A percentile compares a stretch with the other conserved stretches of the same genome.
phyloP scores from a whole-genome alignment of 2,113 vertebrate genomes.

The Catagonus wagneri region DNA sequence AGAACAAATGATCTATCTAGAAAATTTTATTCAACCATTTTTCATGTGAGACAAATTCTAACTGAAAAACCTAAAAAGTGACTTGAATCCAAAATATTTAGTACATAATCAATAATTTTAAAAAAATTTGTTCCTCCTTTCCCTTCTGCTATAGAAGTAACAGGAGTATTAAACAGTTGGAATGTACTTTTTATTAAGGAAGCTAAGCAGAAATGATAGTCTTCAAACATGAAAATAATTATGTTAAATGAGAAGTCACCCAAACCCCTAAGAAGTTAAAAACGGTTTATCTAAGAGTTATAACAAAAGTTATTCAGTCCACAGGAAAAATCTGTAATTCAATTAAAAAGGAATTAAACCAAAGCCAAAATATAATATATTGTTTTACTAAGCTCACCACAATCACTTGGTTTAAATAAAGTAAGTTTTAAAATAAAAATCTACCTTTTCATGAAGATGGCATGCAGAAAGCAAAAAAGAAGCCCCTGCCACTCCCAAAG shows the following conservation, averaged over 20 bases:
- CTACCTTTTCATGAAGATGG: background rate
- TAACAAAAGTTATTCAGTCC: constrained; percentile 27
- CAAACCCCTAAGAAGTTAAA: constrained; percentile 26
- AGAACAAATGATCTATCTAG: constrained; percentile 30
- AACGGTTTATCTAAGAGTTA: background rate
- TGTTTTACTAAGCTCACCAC: constrained; percentile 42
- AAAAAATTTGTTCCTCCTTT: constrained; percentile 15
- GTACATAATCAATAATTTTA: constrained; percentile 34
- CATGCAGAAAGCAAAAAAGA: background rate
- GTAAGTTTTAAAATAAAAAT: constrained; percentile 55
- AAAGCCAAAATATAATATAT: constrained; percentile 10
- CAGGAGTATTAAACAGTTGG: constrained; percentile 20
- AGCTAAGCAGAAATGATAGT: constrained; percentile 52
- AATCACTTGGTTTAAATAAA: constrained; percentile 21
- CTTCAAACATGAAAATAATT: constrained; percentile 65
- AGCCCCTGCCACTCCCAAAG: background rate
- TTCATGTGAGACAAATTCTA: background rate
- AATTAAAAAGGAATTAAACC: constrained; percentile 59
- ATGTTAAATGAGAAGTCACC: background rate
- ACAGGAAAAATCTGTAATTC: constrained; percentile 7
- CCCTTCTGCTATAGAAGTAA: background rate
- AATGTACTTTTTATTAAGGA: constrained; percentile 38
- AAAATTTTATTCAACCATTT: constrained; percentile 55
- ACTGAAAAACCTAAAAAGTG: constrained; percentile 45
- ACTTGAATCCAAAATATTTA: constrained; percentile 50